Percentiles rank a stretch among this genome's conserved stretches.
Conservation (phyloP, 2,888 invertebrate genomes). For the Coenonympha glycerion region DNA sequence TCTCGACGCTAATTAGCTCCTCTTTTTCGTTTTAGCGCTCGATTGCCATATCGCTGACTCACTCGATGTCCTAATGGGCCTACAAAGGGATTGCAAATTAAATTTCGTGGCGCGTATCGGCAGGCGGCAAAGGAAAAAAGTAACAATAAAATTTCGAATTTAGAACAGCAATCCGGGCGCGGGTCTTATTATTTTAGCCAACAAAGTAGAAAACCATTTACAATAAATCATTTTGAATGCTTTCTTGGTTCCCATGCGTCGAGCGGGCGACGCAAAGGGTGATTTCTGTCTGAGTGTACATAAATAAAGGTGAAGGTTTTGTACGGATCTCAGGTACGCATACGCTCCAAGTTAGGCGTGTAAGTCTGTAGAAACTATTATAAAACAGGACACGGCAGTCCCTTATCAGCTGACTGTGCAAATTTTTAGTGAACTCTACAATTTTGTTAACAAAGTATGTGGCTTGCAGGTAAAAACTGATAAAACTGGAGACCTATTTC, state of each 20-base stretch:
- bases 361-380: too few relatives aligned
- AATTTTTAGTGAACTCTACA: too few relatives aligned
- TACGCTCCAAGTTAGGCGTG: slow-evolving; percentile 26
- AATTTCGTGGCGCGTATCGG: slow-evolving; percentile 49
- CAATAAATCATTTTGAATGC: slow-evolving; percentile 76
- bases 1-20: slow-evolving; percentile 38
- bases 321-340: slow-evolving; percentile 69
- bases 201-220: slow-evolving; percentile 77
- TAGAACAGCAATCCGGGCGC: slow-evolving; percentile 65
- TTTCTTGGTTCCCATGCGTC: slow-evolving; percentile 72
- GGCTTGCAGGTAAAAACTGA: background rate
- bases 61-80: slow-evolving; percentile 42
- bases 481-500: background rate
- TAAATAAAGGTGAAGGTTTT: slow-evolving; percentile 73
- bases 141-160: slow-evolving; percentile 68
- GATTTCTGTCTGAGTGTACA: slow-evolving; percentile 73
- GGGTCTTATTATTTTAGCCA: slow-evolving; percentile 74
- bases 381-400: slow-evolving; percentile 17
- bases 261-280: slow-evolving; percentile 73
- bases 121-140: slow-evolving; percentile 52
- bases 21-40: slow-evolving; percentile 30
- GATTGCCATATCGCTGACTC: slow-evolving; percentile 49
- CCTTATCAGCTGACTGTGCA: slow-evolving; percentile 7
- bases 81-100: slow-evolving; percentile 60
- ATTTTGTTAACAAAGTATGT: background rate